These are phyloP conservation scores for Austrofundulus limnaeus DNA, from an alignment of 2,113 vertebrate species.

Conservation along the genomic window DNA sequence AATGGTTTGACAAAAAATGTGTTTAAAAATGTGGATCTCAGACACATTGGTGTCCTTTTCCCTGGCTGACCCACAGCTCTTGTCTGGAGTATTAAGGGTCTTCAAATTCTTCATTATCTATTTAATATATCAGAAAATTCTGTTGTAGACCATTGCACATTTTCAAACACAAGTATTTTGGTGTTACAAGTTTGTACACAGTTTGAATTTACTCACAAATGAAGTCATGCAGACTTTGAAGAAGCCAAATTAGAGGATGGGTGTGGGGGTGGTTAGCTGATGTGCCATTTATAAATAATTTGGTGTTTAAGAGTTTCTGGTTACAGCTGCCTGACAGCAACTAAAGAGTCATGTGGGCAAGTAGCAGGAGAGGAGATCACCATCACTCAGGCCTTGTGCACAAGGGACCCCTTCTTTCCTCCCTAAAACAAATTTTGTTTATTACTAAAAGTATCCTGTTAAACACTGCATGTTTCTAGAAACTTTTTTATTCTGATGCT, in stretches of 20 bases:
- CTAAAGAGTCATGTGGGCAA: constrained; percentile 67
- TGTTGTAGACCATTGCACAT: constrained; percentile 44
- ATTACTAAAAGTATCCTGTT: no score
- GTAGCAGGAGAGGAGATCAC: constrained; percentile 51
- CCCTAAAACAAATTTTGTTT: no score
- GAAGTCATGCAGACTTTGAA: constrained; percentile 42
- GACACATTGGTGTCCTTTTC: constrained; percentile 33
- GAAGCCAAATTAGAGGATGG: constrained; percentile 63
- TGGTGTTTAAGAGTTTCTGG: constrained; percentile 59
- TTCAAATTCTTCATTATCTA: constrained; percentile 73
- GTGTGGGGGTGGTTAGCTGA: constrained; percentile 52
- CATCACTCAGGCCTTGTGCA: constrained; percentile 16
- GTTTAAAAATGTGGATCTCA: constrained; percentile 28
- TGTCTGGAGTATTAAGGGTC: constrained; percentile 55
- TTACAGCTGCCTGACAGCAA: constrained; percentile 64
- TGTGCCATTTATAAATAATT: constrained; percentile 72
- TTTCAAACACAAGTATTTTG: constrained; percentile 16
- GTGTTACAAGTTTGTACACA: no score
- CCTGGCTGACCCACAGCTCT: constrained; percentile 59
- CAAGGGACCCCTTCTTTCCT: no score
- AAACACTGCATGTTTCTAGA: no score
- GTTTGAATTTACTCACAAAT: constrained; percentile 22
- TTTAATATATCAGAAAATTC: constrained; percentile 69
- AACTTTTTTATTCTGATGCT: no score
- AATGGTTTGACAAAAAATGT: constrained; percentile 3